Percentiles rank a stretch among this genome's conserved stretches.
Evolutionary conservation across 2,113 vertebrate species (phyloP).

Genomic region (Lota lota): DNA sequence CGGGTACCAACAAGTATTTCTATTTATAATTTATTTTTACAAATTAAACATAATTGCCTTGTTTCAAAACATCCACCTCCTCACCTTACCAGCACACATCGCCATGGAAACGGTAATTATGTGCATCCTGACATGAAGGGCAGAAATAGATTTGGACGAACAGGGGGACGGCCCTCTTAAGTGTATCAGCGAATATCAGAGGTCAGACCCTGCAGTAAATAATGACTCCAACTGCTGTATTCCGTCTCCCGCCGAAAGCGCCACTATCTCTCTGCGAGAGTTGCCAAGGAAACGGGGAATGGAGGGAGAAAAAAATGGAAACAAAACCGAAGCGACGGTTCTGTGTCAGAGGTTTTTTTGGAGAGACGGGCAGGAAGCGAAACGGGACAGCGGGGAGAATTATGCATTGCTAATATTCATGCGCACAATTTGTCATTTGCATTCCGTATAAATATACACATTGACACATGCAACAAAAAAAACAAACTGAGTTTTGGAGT

Average conservation of each 20-base stretch:
- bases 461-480: background rate
- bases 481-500: background rate
- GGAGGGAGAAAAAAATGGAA: slow-evolving; percentile 49
- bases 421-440: slow-evolving; percentile 10
- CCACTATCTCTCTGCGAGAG: slow-evolving; percentile 57
- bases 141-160: slow-evolving; percentile 54
- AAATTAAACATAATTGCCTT: slow-evolving; percentile 41
- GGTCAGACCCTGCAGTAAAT: slow-evolving; percentile 69
- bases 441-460: background rate
- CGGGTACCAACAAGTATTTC: background rate
- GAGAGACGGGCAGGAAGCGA: slow-evolving; percentile 26
- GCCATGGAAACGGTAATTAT: slow-evolving; percentile 75
- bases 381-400: slow-evolving; percentile 31
- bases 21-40: slow-evolving; percentile 17
- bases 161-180: slow-evolving; percentile 47
- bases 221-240: slow-evolving; percentile 56
- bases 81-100: slow-evolving; percentile 55
- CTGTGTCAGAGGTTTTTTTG: slow-evolving; percentile 55
- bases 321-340: slow-evolving; percentile 52
- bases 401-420: slow-evolving; percentile 25
- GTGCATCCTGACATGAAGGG: slow-evolving; percentile 59
- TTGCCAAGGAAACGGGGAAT: slow-evolving; percentile 76
- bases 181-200: slow-evolving; percentile 66
- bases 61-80: slow-evolving; percentile 55
- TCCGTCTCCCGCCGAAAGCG: slow-evolving; percentile 63